Base-by-base conservation (phyloP, 2,888 invertebrate genomes). In the Drosophila diplacantha region DNA sequence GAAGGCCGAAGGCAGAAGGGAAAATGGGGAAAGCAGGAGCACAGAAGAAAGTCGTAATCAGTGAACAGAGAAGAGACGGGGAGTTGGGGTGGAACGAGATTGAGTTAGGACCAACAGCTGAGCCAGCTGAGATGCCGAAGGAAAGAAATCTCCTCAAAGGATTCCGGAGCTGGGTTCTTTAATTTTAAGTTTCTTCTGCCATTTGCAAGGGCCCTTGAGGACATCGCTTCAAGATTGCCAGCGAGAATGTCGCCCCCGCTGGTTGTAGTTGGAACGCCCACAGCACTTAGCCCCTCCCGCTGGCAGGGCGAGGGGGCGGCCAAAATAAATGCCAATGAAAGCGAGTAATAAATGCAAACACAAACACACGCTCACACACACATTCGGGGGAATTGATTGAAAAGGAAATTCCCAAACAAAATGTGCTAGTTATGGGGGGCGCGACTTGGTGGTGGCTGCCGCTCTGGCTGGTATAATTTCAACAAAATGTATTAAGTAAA, bases 401-500 rank as follows among this genome's bases (percentile, higher is more conserved):
- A 75, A 72, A 69, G 71, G 73, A 80, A 72, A 67, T 49, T 57
- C 38, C 59, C 66, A 53, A 58, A 44, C 54, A 68, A 79, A 76
- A 73, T 71, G 80, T 70, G 69, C 71, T 69, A 72, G 77, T 71
- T 73, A 68, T 64, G 65, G 73, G 59, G 69, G 71, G 81, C 67
- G 72, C 60, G 65, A 41, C 52, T 39, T 11, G 63, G 41, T 61
- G 62, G 60, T 57, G 52, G 50, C 52, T 50, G 56, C 20, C 20
- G 14, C 38, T 39, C 39, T 60, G 60, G 38, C 53, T 72, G 69
- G 69, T 73, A 72, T 75, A 71, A 81, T 69, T 78, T 78, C 75
- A 72, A 73, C 82, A 75, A 76, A 66, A 83, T 82, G 79, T 82
- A 80, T 75, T 83, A 84, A 81, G 81, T 81, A 85, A 85, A 81